Percentiles rank a stretch among this genome's conserved stretches.
Evolutionary conservation across 2,113 vertebrate genomes (phyloP).

Genomic region (Myrmecophaga tridactyla): DNA sequence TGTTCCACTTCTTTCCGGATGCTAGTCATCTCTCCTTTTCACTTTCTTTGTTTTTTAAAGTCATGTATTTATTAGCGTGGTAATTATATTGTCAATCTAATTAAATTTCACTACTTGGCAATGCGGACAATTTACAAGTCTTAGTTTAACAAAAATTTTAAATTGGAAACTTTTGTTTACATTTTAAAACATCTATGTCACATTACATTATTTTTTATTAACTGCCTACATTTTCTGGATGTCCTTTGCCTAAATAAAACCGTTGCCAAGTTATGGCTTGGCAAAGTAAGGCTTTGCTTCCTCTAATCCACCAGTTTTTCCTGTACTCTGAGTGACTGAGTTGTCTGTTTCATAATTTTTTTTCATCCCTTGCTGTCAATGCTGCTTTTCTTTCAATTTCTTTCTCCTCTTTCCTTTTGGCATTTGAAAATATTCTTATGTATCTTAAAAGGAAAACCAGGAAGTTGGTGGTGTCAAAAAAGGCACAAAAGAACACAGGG

Average conservation of each 20-base stretch:
- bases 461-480: slow-evolving; percentile 33
- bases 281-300: background rate
- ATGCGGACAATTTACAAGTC: background rate
- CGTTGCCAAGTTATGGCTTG: background rate
- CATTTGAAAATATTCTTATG: slow-evolving; percentile 42
- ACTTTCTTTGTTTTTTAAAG: background rate
- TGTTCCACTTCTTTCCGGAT: background rate
- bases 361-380: background rate
- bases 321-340: background rate
- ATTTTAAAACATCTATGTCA: background rate
- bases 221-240: background rate
- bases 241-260: background rate
- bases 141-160: slow-evolving; percentile 1
- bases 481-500: background rate
- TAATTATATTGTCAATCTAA: background rate
- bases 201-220: background rate
- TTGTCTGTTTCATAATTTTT: background rate
- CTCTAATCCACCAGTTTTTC: background rate
- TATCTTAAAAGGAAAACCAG: slow-evolving; percentile 36
- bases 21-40: background rate
- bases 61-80: background rate
- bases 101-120: background rate
- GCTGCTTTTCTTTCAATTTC: background rate
- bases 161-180: background rate
- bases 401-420: slow-evolving; percentile 27